phyloP scores from a whole-genome alignment of 1,140 invertebrate genomes.

The Drosophila rufa region DNA sequence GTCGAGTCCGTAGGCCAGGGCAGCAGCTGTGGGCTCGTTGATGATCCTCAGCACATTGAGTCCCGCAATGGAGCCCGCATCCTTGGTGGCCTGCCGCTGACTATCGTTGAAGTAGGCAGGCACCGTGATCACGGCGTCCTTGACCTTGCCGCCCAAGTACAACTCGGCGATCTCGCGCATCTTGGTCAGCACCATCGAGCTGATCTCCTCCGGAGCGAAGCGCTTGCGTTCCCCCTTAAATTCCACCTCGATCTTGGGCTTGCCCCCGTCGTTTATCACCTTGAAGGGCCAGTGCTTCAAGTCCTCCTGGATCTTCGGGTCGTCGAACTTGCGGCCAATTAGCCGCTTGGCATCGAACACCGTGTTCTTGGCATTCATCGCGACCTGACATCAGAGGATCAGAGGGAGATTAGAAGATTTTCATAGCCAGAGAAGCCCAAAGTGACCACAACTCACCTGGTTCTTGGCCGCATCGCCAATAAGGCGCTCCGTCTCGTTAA shows the following conservation, averaged over 20 bases:
- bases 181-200: constrained; percentile 93
- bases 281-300: constrained; percentile 93
- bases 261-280: constrained; percentile 89
- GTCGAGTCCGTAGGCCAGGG: constrained; percentile 93
- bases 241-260: constrained; percentile 91
- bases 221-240: constrained; percentile 91
- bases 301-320: constrained; percentile 90
- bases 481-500: constrained; percentile 91
- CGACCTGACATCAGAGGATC: constrained; percentile 84
- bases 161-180: constrained; percentile 90
- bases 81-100: constrained; percentile 90
- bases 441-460: constrained; percentile 63
- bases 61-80: constrained; percentile 91
- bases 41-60: constrained; percentile 94
- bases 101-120: constrained; percentile 90
- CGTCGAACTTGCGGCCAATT: constrained; percentile 92
- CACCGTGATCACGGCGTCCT: constrained; percentile 90
- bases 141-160: constrained; percentile 86
- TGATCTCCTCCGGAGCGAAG: constrained; percentile 94
- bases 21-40: constrained; percentile 92
- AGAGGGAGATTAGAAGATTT: too few relatives aligned
- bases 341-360: constrained; percentile 93
- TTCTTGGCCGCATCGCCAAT: constrained; percentile 86
- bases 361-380: constrained; percentile 94
- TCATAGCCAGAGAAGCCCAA: too few relatives aligned